These are phyloP conservation scores for Geopemphigus sp. DNA, from an alignment of 1,140 invertebrate species.

Conservation along the genomic window DNA sequence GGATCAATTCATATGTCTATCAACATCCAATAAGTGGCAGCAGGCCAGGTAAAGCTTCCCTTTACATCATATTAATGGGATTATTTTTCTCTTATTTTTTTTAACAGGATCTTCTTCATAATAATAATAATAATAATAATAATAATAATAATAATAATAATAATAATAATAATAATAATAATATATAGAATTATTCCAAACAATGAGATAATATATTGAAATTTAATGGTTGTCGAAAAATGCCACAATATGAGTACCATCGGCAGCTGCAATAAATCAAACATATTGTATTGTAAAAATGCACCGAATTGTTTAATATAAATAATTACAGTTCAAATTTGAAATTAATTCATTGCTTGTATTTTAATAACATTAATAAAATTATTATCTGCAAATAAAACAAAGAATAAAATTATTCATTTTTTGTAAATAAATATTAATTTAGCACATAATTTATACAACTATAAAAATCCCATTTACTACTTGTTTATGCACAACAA, in stretches of 20 bases:
- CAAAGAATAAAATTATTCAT: no score
- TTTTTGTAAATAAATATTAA: no score
- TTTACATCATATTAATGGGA: conserved; percentile 5
- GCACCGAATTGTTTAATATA: not conserved
- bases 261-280: conserved; percentile 20
- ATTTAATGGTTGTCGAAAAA: conserved; percentile 5
- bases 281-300: not conserved
- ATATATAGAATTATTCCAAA: conserved; percentile 34
- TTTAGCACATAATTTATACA: no score
- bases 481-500: no score
- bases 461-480: no score
- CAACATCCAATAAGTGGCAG: conserved; percentile 43
- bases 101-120: conserved; percentile 22
- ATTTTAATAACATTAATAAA: no score
- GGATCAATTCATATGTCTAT: conserved; percentile 48
- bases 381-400: no score
- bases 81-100: conserved; percentile 12
- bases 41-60: conserved; percentile 21
- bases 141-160: not conserved
- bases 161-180: no score
- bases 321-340: not conserved
- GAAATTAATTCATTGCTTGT: no score
- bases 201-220: conserved; percentile 40
- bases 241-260: not conserved
- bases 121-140: conserved; percentile 6